Conservation (phyloP, 23 tunicate genomes). For the Trididemnum clinides region DNA sequence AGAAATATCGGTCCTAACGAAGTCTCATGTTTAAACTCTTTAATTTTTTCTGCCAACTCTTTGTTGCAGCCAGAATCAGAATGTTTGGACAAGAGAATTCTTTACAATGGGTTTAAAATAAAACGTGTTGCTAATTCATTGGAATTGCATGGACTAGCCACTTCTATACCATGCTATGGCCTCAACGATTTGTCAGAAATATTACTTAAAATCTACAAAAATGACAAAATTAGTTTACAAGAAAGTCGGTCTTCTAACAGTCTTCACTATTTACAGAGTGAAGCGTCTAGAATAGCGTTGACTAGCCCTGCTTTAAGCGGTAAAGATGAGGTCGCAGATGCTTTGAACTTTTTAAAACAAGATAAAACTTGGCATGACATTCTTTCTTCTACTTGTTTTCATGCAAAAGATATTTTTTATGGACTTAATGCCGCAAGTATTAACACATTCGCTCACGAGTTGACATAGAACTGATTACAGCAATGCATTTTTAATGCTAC, state of each 20-base stretch:
- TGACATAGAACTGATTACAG: no score
- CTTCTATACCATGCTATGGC: slow-evolving; percentile 18
- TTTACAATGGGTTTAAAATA: slow-evolving; percentile 57
- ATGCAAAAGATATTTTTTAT: slow-evolving; percentile 46
- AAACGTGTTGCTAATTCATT: not conserved
- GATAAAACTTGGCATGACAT: not conserved
- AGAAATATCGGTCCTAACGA: not conserved
- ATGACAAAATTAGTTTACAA: not conserved
- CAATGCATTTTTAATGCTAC: no score
- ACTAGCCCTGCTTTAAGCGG: slow-evolving; percentile 14
- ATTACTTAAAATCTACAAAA: slow-evolving; percentile 17
- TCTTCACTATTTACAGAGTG: slow-evolving; percentile 55
- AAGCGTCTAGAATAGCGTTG: slow-evolving; percentile 48
- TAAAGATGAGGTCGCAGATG: not conserved
- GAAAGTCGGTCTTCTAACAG: slow-evolving; percentile 38
- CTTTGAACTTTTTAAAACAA: not conserved
- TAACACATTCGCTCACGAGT: no score
- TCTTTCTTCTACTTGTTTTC: slow-evolving; percentile 44
- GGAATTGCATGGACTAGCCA: slow-evolving; percentile 2
- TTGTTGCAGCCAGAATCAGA: slow-evolving; percentile 21
- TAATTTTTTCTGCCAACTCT: not conserved
- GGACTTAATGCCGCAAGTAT: not conserved
- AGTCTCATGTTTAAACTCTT: not conserved
- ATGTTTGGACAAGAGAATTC: slow-evolving; percentile 41
- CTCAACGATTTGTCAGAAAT: slow-evolving; percentile 51